Evolutionary conservation across 2,888 invertebrate genomes (phyloP), one percentile per base, ranked within the genome.

Genomic region (Crioceris asparagi): DNA sequence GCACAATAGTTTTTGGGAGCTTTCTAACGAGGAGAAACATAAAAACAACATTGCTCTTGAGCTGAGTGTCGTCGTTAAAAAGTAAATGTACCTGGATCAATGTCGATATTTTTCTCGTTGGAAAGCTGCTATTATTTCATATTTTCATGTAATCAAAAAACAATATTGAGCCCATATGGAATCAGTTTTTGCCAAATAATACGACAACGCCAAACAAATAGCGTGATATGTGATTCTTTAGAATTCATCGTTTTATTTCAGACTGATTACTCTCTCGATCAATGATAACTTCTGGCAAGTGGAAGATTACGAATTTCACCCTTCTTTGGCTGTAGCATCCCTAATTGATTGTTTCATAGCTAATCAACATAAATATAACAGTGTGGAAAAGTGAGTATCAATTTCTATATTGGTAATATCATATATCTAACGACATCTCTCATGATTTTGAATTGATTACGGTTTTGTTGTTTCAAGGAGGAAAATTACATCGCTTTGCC

Each of bases 201-300:
- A 21, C 7, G 21, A 21, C 21, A 21, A 10, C 7, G 6, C 10
- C 10, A 21, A 21, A 7, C 21, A 10, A 21, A 21, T 7, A 6
- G 10, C 21, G 21, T 21, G 10, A 7, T 21, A 7, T 21, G 15
- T 4, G 7, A 12, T 17, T 8, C 17, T n/a, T 14, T 17, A 17
- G 8, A 17, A 12, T 40, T 29, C 29, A 27, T 32, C 17, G 36
- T 36, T 16, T 3, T 35, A 47, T 60, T 62, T 31, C 45, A 81
- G 83, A 57, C 65, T 83, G 70, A 79, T 79, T 57, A 79, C 82
- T 46, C 77, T 79, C 57, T 49, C 56, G 10, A 43, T 46, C 15
- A 83, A 85, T 66, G 88, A 91, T 62, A 77, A 83, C 36, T 79
- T 82, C 51, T 93, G 92, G 91, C 74, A 83, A 40, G 77, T 79